A percentile compares a stretch with the other conserved stretches of the same genome.
phyloP scores from a whole-genome alignment of 2,113 vertebrate species.

The Odobenus rosmarus region DNA sequence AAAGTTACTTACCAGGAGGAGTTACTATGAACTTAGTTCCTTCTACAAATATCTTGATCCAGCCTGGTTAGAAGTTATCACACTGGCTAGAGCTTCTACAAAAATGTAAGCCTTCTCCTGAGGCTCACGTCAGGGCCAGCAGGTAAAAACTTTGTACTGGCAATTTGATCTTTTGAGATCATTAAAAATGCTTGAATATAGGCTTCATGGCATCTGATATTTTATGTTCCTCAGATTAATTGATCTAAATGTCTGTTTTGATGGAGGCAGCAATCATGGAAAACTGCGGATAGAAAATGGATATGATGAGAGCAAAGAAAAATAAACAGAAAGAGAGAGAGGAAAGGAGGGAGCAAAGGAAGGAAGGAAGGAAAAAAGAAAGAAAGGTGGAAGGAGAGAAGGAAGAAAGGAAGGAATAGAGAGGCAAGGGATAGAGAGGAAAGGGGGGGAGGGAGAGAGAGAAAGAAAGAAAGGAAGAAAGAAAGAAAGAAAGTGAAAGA shows the following conservation, averaged over 20 bases:
- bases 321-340: not conserved
- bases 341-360: not conserved
- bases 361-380: not conserved
- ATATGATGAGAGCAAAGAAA: not conserved
- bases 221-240: not conserved
- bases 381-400: too few species aligned
- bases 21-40: constrained; percentile 60
- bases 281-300: not conserved
- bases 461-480: fast-evolving
- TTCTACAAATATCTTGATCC: constrained; percentile 49
- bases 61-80: not conserved
- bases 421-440: not conserved
- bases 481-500: not conserved
- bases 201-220: not conserved
- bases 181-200: not conserved
- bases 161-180: not conserved
- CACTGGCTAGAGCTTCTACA: constrained; percentile 42
- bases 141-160: not conserved
- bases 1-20: constrained; percentile 59
- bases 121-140: not conserved
- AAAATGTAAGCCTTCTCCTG: not conserved
- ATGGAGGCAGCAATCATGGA: not conserved
- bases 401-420: fast-evolving
- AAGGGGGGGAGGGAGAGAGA: not conserved
- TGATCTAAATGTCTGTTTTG: not conserved